Base-by-base conservation (phyloP, 2,113 vertebrate genomes). In the Pyxicephalus adspersus region DNA sequence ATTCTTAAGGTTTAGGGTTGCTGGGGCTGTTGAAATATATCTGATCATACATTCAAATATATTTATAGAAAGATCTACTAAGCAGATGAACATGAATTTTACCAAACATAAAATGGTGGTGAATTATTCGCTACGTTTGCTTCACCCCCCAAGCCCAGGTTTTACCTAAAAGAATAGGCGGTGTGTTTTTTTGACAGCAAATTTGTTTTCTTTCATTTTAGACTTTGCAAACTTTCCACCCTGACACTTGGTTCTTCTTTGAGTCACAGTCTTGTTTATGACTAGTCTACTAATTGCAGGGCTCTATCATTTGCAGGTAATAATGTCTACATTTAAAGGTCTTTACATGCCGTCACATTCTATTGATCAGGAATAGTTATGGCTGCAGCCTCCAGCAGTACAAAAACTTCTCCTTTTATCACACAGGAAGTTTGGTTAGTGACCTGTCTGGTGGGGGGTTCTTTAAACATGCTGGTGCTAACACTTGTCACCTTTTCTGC, bases 311-410 rank as follows among this genome's bases (percentile, higher is more conserved):
- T 58, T n/a, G 50, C 54, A 73, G 70, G 68, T 54, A 55, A n/a
- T 52, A 26, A 58, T 73, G 26, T 73, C 50, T 73, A 50, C 26
- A 52, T 52, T 70, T 51, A 52, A 28, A 57, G 50, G 70, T 34
- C 54, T 57, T 28, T 20, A n/a, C 50, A 45, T 45, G 1, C 1
- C 22, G 26, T 54, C 70, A 55, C 26, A 26, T 72, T 71, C 67
- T 5, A 55, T 72, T 55, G 68, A 72, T 55, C 68, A 31, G 55
- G 17, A 18, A 70, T 50, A 70, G 26, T 58, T 73, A 31, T 73
- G 26, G 26, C 54, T 73, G 52, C 70, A 22, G 52, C 54, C 13
- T 5, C 9, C 51, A 20, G 68, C 38, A 28, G n/a, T 50, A 55
- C 25, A 31, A 9, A n/a, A 52, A 70, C 23, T 20, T 70, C 23